Conservation (phyloP, 2,797 vertebrate species). For the Apogon talboti region DNA sequence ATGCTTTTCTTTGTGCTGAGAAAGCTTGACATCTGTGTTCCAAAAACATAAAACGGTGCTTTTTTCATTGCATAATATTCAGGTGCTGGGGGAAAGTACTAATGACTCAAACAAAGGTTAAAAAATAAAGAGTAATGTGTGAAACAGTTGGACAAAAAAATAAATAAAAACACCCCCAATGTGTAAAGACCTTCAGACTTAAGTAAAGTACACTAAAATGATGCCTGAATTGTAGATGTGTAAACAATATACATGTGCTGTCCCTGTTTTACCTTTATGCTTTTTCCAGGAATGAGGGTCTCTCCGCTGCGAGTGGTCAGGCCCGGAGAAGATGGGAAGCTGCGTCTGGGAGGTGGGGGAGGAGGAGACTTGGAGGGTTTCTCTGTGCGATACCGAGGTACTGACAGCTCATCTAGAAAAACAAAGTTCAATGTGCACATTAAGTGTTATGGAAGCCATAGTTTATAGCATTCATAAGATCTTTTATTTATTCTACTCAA, state of each 20-base stretch:
- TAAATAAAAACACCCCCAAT: too few relatives aligned
- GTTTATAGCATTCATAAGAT: background rate
- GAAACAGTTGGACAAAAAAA: too few relatives aligned
- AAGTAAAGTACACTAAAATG: background rate
- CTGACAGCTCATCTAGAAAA: constrained; percentile 90
- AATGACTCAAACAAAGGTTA: too few relatives aligned
- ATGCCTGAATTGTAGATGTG: background rate
- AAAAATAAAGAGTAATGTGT: too few relatives aligned
- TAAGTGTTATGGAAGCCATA: background rate
- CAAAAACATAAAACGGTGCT: too few relatives aligned
- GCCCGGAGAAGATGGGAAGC: constrained; percentile 94
- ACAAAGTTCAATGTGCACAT: background rate
- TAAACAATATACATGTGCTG: background rate
- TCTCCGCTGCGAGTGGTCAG: constrained; percentile 93
- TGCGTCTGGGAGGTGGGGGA: constrained; percentile 93
- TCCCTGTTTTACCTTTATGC: constrained; percentile 86
- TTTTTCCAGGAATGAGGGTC: constrained; percentile 92
- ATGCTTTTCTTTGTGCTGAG: too few relatives aligned
- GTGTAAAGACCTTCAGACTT: too few relatives aligned
- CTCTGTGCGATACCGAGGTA: constrained; percentile 95
- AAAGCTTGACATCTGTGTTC: too few relatives aligned
- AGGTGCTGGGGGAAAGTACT: too few relatives aligned
- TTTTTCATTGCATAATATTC: too few relatives aligned
- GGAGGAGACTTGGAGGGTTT: constrained; percentile 97
- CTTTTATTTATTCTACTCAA: too few relatives aligned